Base-by-base conservation (phyloP, 2,888 invertebrate genomes). In the Coronaproctus castanopsis region DNA sequence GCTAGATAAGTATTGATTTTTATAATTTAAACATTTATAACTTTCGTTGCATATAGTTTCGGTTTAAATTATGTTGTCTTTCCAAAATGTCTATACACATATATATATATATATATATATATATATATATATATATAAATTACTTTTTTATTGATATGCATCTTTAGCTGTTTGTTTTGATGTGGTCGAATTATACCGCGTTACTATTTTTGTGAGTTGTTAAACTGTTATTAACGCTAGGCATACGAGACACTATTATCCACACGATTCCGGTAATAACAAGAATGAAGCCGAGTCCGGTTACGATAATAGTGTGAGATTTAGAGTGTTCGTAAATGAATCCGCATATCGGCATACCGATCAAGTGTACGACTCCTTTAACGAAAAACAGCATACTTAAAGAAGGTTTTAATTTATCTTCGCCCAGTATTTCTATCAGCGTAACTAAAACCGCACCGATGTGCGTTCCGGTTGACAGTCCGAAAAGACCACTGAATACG, bases 401-500 rank as follows among this genome's bases (percentile, higher is more conserved):
- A 0, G 87, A 86, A 0, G 87, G 86, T 68, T 87, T 86, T 0
- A 89, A 71, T n/a, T 85, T 76, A 65, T 89, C 87, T 0, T 84
- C 82, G 0, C 89, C 89, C 3, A 89, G 69, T 81, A 88, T 82
- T 68, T 89, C 88, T 0, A 87, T 86, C 85, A 89, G 87, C 2
- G 88, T 86, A 50, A 89, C 81, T 1, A 89, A 87, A 0, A 87
- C 87, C 18, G 89, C 82, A 2, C 89, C 89, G 0, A 87, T 86
- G 69, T 88, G 89, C 1, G 84, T 79, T 10, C 89, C 89, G 0
- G 88, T 87, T 2, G 87, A 83, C 19, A 89, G 72, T 1, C 89
- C 89, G 67, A 88, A 89, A 1, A 84, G 68, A 0, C 82, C 80
- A 70, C 87, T 88, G 68, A 81, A 83, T 24, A 77, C 74, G 56